phyloP scores from a whole-genome alignment of 2,888 invertebrate genomes.

The Myathropa florea region DNA sequence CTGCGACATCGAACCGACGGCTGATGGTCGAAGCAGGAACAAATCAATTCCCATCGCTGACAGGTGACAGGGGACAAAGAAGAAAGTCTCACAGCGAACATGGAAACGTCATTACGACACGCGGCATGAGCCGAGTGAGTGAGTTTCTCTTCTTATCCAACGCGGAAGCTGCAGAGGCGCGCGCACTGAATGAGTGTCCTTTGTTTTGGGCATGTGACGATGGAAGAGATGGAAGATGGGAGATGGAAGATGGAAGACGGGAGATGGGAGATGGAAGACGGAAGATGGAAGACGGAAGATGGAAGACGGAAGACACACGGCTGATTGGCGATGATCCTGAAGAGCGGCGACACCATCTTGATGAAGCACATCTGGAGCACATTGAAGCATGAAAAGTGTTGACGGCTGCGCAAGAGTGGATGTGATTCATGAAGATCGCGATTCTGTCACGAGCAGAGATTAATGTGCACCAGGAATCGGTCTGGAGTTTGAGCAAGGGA shows the following conservation, averaged over 20 bases:
- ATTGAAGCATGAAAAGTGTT: background rate
- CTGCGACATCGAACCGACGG: background rate
- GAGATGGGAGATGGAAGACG: too few relatives aligned
- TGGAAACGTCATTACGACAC: constrained; percentile 41
- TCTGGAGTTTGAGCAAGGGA: too few relatives aligned
- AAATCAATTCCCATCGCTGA: constrained; percentile 53
- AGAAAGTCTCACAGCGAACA: constrained; percentile 32
- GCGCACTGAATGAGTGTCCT: background rate
- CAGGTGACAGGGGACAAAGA: constrained; percentile 43
- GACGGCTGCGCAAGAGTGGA: background rate
- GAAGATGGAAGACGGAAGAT: background rate
- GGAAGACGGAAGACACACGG: background rate
- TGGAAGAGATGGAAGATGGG: background rate
- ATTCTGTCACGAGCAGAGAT: too few relatives aligned
- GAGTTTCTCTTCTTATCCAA: constrained; percentile 12
- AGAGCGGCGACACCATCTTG: background rate
- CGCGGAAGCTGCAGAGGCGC: background rate
- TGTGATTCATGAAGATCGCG: too few relatives aligned
- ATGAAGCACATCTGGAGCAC: background rate
- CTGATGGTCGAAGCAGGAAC: constrained; percentile 34
- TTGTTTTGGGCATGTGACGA: background rate
- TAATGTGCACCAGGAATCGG: too few relatives aligned
- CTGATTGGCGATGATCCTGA: background rate
- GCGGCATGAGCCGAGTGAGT: constrained; percentile 8
- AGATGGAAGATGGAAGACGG: too few relatives aligned